Base-by-base conservation (phyloP, 2,797 vertebrate genomes). In the Presbytis comata region DNA sequence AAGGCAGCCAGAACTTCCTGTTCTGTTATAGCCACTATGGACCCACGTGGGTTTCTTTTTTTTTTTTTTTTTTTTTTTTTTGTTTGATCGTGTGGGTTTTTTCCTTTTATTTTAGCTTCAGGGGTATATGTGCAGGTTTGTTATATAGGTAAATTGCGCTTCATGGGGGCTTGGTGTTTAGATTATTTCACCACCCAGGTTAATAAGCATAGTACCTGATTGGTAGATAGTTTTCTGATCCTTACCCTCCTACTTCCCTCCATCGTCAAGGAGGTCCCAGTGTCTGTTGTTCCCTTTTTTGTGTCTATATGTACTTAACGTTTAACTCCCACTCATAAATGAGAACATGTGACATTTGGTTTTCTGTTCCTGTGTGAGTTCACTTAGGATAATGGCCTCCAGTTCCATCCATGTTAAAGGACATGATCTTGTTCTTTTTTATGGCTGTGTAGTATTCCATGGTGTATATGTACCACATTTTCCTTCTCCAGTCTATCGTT, bases 21-120 rank as follows among this genome's bases (percentile, higher is more conserved):
- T 44, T 8, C 61, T 44, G 6, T 21, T 30, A 1, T 12, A 0
- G 0, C 14, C 64, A 19, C 12, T 30, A 3, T 0, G 26, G 33
- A 36, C 59, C 2, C 67, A 72, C 2, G 9, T 72, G n/a, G 67
- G 9, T 11, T 72, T 48, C 41, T 50, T 16, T 16, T 48, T 5
- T 1, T 48, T 48, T 70, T 5, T 36, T 12, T 70, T 36, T 2
- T 10, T 36, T 12, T 70, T 36, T 1, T 22, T 70, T 70, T 70
- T 17, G 33, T 70, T 39, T 70, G n/a, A 11, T 70, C 36, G 21
- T 3, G 33, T 21, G 8, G n/a, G 19, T 11, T 21, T 72, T 72
- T 72, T 72, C n/a, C 21, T 72, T 39, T 72, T 39, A 39, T 72
- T 72, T 36, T 72, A 22, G n/a, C n/a, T 22, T 72, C n/a, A n/a